Base-by-base conservation (phyloP, 2,888 invertebrate species). In the Drosophila melanocephala region DNA sequence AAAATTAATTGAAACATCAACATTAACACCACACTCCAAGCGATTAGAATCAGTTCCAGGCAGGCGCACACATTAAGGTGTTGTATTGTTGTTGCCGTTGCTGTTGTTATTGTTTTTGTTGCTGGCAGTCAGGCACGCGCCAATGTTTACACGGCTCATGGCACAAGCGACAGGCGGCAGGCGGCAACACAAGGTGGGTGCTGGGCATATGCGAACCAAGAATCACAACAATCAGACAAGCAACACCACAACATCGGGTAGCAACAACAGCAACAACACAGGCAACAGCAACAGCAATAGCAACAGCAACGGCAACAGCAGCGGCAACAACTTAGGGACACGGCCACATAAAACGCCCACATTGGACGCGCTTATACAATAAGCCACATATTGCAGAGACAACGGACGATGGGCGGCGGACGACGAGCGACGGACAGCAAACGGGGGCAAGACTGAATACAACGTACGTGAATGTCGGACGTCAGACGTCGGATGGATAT, bases 111-210 rank as follows among this genome's bases (percentile, higher is more conserved):
- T 77, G 52, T 63, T 74, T 39, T 69, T 84, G 75, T 76, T 89
- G 85, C 56, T 72, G 82, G 58, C 73, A 66, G 79, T 61, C 67
- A 61, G 81, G 84, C 91, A 90, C 91, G 91, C 88, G 91, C 81
- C 79, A 85, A 84, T 87, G 87, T 90, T 90, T 91, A 91, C 87
- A 87, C 91, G 89, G 89, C 83, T 90, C 79, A 81, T 67, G 89
- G 88, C 81, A 79, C 83, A 83, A 51, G 65, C 75, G 75, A 74
- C 80, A 68, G 75, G 57, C 67, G 60, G 37, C 33, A 32, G 65
- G 26, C 42, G 22, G 47, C 47, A 5, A 26, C 22, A 47, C 47
- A 50, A 37, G 57, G 50, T 67, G 56, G 71, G 63, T 56, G 70
- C 66, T 58, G 72, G 75, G 77, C 89, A 87, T 87, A 89, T 87